Evolutionary conservation across 2,797 vertebrate species (phyloP).

Genomic region (Scleropages formosus): DNA sequence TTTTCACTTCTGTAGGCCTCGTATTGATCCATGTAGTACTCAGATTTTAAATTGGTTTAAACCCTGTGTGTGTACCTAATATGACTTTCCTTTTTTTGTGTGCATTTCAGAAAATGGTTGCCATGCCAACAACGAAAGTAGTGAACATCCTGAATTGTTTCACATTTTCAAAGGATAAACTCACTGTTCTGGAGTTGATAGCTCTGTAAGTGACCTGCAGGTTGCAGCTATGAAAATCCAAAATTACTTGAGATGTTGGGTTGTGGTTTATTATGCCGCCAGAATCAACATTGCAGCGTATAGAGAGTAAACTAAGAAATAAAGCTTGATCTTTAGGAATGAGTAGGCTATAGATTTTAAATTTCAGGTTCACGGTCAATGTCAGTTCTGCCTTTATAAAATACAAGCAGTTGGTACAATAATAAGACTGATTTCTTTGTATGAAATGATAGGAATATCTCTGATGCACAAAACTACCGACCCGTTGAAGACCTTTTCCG

Average conservation of each 20-base stretch:
- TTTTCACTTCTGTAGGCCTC: no score
- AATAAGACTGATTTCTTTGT: background rate
- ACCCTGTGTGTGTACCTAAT: background rate
- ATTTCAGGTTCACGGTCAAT: background rate
- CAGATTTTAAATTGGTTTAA: background rate
- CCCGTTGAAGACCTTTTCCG: constrained; percentile 95
- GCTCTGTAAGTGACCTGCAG: constrained; percentile 83
- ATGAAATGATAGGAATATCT: constrained; percentile 80
- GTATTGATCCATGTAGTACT: background rate
- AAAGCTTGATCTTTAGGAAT: background rate
- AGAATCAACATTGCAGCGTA: background rate
- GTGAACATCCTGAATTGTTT: constrained; percentile 96
- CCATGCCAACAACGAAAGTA: constrained; percentile 90
- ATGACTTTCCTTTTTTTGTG: background rate
- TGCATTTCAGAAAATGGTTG: constrained; percentile 92
- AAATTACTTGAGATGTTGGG: background rate
- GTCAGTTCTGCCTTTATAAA: background rate
- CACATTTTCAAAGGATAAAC: constrained; percentile 94
- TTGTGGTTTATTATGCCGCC: background rate
- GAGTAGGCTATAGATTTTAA: no score
- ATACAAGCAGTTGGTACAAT: background rate
- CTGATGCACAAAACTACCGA: constrained; percentile 91
- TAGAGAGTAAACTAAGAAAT: background rate
- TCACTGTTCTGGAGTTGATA: constrained; percentile 87
- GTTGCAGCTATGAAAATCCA: background rate